These are phyloP conservation scores for Scophthalmus maximus DNA, from an alignment of 2,113 vertebrate genomes.

Conservation along the genomic window DNA sequence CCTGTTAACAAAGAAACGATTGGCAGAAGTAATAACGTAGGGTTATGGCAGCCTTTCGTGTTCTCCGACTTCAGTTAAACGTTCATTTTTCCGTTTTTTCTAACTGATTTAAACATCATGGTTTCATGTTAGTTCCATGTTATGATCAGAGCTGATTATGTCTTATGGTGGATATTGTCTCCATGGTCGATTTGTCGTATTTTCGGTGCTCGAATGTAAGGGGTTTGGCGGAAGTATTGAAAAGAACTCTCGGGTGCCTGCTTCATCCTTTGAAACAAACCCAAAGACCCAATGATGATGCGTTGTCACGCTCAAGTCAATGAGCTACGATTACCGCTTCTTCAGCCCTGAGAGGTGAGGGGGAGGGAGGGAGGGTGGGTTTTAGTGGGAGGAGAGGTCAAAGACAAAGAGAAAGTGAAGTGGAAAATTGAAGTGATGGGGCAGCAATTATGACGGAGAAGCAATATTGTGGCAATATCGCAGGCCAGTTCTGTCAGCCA, in stretches of 20 bases:
- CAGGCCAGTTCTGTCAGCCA: slow-evolving; percentile 20
- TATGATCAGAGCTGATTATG: background rate
- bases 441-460: slow-evolving; percentile 57
- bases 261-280: slow-evolving; percentile 15
- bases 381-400: background rate
- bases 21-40: too few relatives aligned
- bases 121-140: background rate
- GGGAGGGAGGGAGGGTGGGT: background rate
- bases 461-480: slow-evolving; percentile 47
- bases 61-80: background rate
- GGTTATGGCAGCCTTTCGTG: background rate
- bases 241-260: background rate
- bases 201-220: slow-evolving; percentile 5
- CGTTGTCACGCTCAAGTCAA: slow-evolving; percentile 20
- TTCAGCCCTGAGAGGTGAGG: slow-evolving; percentile 2
- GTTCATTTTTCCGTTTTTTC: too few relatives aligned
- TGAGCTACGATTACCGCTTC: slow-evolving; percentile 27
- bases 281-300: slow-evolving; percentile 27
- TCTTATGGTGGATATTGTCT: background rate
- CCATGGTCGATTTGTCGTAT: slow-evolving; percentile 3
- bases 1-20: too few relatives aligned
- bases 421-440: slow-evolving; percentile 52
- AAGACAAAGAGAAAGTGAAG: slow-evolving; percentile 45
- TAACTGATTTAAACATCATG: too few relatives aligned
- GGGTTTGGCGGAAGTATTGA: background rate